A percentile compares a stretch with the other conserved stretches of the same genome.
Conservation (phyloP, 2,797 vertebrate species). For the Salmo trutta region DNA sequence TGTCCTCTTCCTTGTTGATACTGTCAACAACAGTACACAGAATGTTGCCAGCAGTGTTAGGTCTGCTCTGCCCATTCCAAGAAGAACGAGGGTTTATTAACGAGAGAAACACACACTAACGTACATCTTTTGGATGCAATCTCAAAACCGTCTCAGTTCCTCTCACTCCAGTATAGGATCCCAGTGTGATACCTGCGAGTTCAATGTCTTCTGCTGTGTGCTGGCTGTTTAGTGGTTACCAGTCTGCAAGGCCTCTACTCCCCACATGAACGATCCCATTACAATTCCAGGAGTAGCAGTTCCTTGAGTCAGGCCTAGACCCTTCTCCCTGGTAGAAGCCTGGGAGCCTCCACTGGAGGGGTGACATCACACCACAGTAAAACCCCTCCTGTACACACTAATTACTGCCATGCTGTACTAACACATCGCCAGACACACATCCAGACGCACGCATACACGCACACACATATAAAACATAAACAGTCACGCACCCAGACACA, state of each 20-base stretch:
- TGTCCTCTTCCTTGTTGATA: not conserved
- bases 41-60: not conserved
- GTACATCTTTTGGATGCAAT: not conserved
- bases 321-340: not conserved
- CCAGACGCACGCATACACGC: not conserved
- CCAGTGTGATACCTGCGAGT: not conserved
- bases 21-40: not conserved
- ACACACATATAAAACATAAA: not conserved
- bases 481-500: not conserved
- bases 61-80: not conserved
- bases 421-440: not conserved
- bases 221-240: conserved; percentile 5
- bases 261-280: conserved; percentile 27
- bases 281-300: conserved; percentile 21
- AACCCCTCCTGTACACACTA: conserved; percentile 8
- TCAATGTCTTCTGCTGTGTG: conserved; percentile 2
- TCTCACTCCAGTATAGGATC: not conserved
- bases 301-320: conserved; percentile 1
- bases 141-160: not conserved
- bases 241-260: conserved; percentile 5
- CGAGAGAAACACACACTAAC: not conserved
- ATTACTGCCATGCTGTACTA: conserved; percentile 13
- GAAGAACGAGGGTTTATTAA: not conserved
- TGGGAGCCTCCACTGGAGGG: not conserved
- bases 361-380: conserved; percentile 7